phyloP scores from a whole-genome alignment of 2,888 invertebrate genomes.

The Hemistola chrysoprasaria region DNA sequence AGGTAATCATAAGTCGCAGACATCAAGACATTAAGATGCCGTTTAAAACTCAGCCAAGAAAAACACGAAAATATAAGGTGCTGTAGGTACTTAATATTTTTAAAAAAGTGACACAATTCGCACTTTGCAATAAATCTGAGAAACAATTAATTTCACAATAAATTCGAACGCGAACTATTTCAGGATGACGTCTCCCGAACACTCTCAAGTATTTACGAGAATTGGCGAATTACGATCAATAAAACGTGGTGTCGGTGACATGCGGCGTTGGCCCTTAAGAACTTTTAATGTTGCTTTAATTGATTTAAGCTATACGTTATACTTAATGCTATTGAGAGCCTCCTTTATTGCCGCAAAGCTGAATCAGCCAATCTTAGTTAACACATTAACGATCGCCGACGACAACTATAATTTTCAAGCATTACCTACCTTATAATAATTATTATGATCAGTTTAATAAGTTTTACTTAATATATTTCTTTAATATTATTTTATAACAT shows the following conservation, averaged over 20 bases:
- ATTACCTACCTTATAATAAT: too few relatives aligned
- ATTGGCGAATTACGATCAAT: slow-evolving; percentile 63
- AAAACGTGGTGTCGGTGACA: slow-evolving; percentile 58
- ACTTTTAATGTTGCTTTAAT: slow-evolving; percentile 57
- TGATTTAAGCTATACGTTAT: slow-evolving; percentile 49
- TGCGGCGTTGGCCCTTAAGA: slow-evolving; percentile 51
- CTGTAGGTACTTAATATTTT: too few relatives aligned
- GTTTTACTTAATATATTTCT: too few relatives aligned
- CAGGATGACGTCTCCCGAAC: slow-evolving; percentile 57
- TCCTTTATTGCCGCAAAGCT: slow-evolving; percentile 11
- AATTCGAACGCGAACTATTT: slow-evolving; percentile 58
- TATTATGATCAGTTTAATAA: too few relatives aligned
- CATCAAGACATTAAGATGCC: slow-evolving; percentile 39
- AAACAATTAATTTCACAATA: slow-evolving; percentile 42
- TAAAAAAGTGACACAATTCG: too few relatives aligned
- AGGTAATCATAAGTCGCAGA: slow-evolving; percentile 37
- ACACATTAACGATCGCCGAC: neutral
- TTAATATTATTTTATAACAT: too few relatives aligned
- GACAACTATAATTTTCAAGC: slow-evolving; percentile 1
- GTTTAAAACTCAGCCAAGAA: neutral
- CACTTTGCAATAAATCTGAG: slow-evolving; percentile 22
- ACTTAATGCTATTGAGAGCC: slow-evolving; percentile 31
- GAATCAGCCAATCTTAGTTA: neutral
- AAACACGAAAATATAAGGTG: too few relatives aligned
- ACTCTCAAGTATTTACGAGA: slow-evolving; percentile 54